These are phyloP conservation scores for Temnothorax curvispinosus DNA, from an alignment of 1,140 invertebrate genomes.

Conservation along the genomic window DNA sequence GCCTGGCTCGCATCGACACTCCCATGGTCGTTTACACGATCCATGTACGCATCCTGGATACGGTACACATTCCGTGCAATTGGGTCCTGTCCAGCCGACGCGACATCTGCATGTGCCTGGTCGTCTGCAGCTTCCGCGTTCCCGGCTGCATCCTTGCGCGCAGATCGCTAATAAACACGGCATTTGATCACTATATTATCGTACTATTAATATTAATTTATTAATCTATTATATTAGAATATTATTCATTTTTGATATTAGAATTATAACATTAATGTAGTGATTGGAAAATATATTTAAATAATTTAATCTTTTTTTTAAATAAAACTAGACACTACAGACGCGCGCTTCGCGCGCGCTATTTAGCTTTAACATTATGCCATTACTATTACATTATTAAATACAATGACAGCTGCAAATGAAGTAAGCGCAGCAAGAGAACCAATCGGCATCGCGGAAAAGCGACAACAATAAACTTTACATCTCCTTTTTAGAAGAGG, in stretches of 20 bases:
- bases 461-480: no score
- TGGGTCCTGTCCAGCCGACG: conserved; percentile 93
- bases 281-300: neutral
- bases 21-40: conserved; percentile 94
- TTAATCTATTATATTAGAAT: neutral
- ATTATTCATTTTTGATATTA: neutral
- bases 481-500: no score
- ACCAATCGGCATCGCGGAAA: no score
- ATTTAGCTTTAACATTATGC: no score
- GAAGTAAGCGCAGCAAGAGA: no score
- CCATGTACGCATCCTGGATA: conserved; percentile 96
- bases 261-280: neutral
- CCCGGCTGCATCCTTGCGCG: conserved; percentile 91
- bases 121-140: conserved; percentile 93
- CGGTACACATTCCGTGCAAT: conserved; percentile 93
- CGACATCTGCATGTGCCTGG: conserved; percentile 93
- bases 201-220: neutral
- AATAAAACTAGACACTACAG: no score
- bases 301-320: neutral
- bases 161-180: conserved; percentile 89
- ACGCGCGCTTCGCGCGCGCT: no score
- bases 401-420: no score
- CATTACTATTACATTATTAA: no score
- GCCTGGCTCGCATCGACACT: conserved; percentile 93
- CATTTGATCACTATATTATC: neutral